phyloP scores from a whole-genome alignment of 1,140 invertebrate species.

The Cydia pomonella region DNA sequence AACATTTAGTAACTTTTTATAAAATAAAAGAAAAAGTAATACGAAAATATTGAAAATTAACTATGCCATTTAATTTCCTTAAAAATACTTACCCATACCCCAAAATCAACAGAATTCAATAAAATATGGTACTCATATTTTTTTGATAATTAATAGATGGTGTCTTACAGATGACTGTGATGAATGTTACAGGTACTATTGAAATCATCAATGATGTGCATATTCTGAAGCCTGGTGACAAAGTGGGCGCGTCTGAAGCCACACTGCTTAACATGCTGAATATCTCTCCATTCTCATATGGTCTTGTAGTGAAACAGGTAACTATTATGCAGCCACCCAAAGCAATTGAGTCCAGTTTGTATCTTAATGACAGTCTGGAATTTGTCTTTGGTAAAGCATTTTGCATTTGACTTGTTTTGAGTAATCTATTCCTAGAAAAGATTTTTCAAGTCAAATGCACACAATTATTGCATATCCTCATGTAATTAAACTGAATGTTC shows the following conservation, averaged over 20 bases:
- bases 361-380: conserved; percentile 62
- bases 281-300: conserved; percentile 99
- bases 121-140: no score
- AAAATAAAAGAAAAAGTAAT: no score
- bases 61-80: no score
- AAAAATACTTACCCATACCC: no score
- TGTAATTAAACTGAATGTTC: no score
- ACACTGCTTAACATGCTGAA: conserved; percentile 99
- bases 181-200: conserved; percentile 87
- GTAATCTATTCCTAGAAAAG: conserved; percentile 37
- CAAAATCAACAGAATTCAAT: no score
- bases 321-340: conserved; percentile 50
- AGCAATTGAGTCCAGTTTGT: conserved; percentile 76
- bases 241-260: conserved; percentile 98
- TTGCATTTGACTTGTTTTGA: conserved; percentile 39
- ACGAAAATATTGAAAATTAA: no score
- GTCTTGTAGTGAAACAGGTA: conserved; percentile 93
- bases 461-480: conserved; percentile 42
- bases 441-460: conserved; percentile 44
- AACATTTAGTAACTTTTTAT: no score
- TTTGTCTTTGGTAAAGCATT: conserved; percentile 73
- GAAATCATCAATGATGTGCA: conserved; percentile 99
- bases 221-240: conserved; percentile 97
- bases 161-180: background rate
- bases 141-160: background rate